Evolutionary conservation across 1,140 invertebrate species (phyloP).

Genomic region (Diachasma alloeum): DNA sequence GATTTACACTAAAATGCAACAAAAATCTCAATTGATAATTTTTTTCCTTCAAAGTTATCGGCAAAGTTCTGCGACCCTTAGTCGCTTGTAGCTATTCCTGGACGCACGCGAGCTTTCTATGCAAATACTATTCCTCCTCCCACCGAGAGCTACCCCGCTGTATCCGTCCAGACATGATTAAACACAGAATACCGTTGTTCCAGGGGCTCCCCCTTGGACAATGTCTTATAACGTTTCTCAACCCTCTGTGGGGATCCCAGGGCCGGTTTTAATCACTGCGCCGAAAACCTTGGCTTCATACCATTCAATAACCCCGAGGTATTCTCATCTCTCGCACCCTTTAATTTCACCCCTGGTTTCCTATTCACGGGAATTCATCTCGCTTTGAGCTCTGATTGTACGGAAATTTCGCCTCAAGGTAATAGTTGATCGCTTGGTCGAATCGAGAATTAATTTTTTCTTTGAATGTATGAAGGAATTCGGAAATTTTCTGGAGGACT

Average conservation of each 20-base stretch:
- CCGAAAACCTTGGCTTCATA: slow-evolving; percentile 52
- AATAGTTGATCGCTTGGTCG: slow-evolving; percentile 25
- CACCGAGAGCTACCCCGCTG: slow-evolving; percentile 41
- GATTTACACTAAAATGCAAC: too few relatives aligned
- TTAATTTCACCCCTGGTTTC: slow-evolving; percentile 33
- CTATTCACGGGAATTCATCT: slow-evolving; percentile 46
- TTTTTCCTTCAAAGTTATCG: neutral
- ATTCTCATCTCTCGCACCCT: slow-evolving; percentile 30
- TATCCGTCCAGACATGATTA: slow-evolving; percentile 61
- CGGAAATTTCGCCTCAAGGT: neutral
- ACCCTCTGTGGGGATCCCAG: slow-evolving; percentile 38
- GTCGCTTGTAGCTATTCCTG: neutral
- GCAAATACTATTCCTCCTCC: slow-evolving; percentile 46
- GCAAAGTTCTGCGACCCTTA: neutral
- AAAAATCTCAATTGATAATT: neutral
- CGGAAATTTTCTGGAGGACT: too few relatives aligned
- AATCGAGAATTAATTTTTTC: slow-evolving; percentile 8
- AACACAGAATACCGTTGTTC: slow-evolving; percentile 61
- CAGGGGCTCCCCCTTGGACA: slow-evolving; percentile 29
- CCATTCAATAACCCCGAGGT: slow-evolving; percentile 56
- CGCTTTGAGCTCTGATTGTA: slow-evolving; percentile 53
- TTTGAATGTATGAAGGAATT: too few relatives aligned
- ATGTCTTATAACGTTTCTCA: slow-evolving; percentile 18
- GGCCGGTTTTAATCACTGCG: slow-evolving; percentile 59
- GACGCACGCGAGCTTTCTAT: slow-evolving; percentile 36